These are phyloP conservation scores for Trichopoda pennipes DNA, from an alignment of 2,888 invertebrate genomes.

Conservation along the genomic window DNA sequence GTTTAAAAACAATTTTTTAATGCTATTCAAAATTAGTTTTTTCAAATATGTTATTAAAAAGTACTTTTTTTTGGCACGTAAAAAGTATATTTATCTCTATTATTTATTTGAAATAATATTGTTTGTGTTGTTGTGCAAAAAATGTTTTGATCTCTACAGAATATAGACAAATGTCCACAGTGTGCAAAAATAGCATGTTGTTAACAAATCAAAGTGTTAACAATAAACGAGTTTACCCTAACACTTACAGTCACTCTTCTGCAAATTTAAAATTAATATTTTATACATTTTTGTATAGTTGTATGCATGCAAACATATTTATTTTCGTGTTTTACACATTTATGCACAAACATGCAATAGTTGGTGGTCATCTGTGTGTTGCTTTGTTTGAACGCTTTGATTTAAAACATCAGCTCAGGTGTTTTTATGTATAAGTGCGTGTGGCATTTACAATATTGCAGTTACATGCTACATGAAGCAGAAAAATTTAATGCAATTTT, in stretches of 20 bases:
- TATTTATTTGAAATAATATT: not conserved
- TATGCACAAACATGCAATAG: constrained; percentile 18
- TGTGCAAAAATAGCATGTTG: constrained; percentile 5
- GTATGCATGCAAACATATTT: not conserved
- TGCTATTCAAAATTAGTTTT: too few relatives aligned
- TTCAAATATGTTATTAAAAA: too few relatives aligned
- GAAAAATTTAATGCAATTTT: constrained; percentile 64
- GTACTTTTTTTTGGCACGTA: too few relatives aligned
- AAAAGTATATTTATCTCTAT: too few relatives aligned
- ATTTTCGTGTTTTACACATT: not conserved
- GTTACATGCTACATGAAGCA: constrained; percentile 67
- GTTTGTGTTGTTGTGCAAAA: not conserved
- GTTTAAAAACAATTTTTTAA: too few relatives aligned
- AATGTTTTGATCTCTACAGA: not conserved
- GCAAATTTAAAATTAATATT: constrained; percentile 9
- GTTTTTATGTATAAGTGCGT: constrained; percentile 23
- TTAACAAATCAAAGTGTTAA: constrained; percentile 51
- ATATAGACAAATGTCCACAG: not conserved
- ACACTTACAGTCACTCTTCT: constrained; percentile 6
- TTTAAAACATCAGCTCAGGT: constrained; percentile 34
- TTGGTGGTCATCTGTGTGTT: constrained; percentile 6
- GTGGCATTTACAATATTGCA: constrained; percentile 40
- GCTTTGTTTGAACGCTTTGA: constrained; percentile 5
- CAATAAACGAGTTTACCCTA: not conserved
- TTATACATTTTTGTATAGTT: not conserved